Base-by-base conservation (phyloP, 2,888 invertebrate genomes). In the Microctonus brassicae region DNA sequence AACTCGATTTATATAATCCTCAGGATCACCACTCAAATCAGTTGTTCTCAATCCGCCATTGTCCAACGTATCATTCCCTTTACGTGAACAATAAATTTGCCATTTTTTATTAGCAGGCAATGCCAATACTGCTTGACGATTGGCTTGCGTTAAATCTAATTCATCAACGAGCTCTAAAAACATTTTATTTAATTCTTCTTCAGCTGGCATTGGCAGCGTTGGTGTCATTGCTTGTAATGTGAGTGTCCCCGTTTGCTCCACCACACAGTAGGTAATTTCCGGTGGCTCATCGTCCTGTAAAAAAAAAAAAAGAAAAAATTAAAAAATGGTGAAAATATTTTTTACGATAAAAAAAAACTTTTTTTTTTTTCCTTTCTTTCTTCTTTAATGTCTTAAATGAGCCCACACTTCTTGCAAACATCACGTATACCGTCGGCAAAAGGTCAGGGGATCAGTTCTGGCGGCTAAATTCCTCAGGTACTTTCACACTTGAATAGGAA, bases 161-260 rank as follows among this genome's bases (percentile, higher is more conserved):
- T 98, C 98, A 87, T 97, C 97, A 88, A 98, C 97, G 79, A 98
- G 92, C 88, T 98, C 97, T 9, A 97, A 94, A 88, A 98, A 97
- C 90, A 95, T 97, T 76, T 94, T 93, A 88, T 98, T 96, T 79
- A 98, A 90, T 88, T 98, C 97, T 80, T 96, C 95, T 83, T 94
- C 93, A 1, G 96, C 94, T 22, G 97, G 97, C 96, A 97, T 96
- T 34, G 97, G 97, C 84, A 96, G 93, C 7, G 97, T 96, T 77
- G 97, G 96, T 66, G 96, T 95, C 87, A 96, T 92, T 1, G 95
- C 95, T 89, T 96, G 96, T 81, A 96, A 90, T 76, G 95, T 94
- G 84, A 96, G 91, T 6, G 93, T 94, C 11, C 95, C 95, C 74
- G 94, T 94, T 79, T 95, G 95, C 83, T 97, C 97, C 85, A 97